phyloP scores from a whole-genome alignment of 2,797 vertebrate genomes.

The Lindbergichthys nudifrons region DNA sequence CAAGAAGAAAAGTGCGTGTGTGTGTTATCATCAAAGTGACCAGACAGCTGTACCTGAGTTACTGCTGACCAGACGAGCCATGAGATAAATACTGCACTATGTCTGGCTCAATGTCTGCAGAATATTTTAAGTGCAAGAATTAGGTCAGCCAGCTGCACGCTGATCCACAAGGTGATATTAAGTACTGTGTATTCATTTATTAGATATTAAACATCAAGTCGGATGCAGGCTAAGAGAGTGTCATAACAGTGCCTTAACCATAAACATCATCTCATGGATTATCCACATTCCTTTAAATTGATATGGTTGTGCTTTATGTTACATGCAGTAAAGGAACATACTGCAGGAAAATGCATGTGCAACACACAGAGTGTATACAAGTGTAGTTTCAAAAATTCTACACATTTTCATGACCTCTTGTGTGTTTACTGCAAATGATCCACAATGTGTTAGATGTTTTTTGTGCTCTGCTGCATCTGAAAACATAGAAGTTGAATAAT shows the following conservation, averaged over 20 bases:
- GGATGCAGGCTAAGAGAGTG: not conserved
- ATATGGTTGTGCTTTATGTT: no score
- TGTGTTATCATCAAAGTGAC: not conserved
- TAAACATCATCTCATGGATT: slow-evolving; percentile 3
- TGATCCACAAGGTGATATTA: not conserved
- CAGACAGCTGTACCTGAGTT: not conserved
- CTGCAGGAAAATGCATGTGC: no score
- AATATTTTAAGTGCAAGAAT: not conserved
- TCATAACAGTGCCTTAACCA: not conserved
- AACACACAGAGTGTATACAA: no score
- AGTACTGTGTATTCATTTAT: not conserved
- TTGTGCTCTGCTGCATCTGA: no score
- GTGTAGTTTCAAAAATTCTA: no score
- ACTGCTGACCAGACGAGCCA: not conserved
- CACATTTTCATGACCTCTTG: no score
- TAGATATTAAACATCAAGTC: not conserved
- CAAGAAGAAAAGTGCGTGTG: not conserved
- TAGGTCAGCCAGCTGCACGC: not conserved
- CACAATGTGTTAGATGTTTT: no score
- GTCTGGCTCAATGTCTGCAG: not conserved
- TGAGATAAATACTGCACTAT: not conserved
- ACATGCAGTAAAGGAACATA: no score
- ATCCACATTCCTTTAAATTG: not conserved
- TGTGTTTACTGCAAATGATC: no score
- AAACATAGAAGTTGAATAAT: no score